phyloP scores from a whole-genome alignment of 2,888 invertebrate species.

The Tinea semifulvella region DNA sequence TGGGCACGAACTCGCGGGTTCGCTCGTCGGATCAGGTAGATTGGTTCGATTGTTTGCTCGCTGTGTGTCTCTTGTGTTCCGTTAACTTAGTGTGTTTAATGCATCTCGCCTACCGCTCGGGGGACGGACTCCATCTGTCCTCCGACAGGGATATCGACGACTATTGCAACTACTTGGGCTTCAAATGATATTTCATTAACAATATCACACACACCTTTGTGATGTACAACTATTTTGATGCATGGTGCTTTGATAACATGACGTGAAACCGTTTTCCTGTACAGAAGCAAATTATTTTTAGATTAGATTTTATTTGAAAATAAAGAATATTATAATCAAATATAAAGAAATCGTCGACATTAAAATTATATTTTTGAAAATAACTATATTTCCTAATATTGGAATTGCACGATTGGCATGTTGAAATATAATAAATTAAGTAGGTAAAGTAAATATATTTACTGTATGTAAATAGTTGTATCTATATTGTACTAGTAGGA shows the following conservation, averaged over 20 bases:
- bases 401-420: conserved; percentile 4
- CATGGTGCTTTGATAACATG: conserved; percentile 13
- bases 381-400: no score
- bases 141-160: conserved; percentile 46
- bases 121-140: conserved; percentile 26
- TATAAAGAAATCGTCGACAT: no score
- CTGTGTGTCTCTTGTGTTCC: conserved; percentile 72
- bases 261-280: no score
- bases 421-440: conserved; percentile 10
- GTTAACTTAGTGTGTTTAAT: conserved; percentile 72
- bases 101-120: conserved; percentile 64
- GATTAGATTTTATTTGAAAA: no score
- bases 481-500: conserved; percentile 2
- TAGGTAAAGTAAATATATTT: neutral
- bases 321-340: no score
- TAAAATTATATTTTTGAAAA: no score
- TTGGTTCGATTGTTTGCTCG: conserved; percentile 76
- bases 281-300: no score
- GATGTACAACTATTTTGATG: conserved; percentile 2
- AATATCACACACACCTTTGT: conserved; percentile 2
- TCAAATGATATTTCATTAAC: conserved; percentile 27
- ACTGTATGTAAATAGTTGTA: neutral
- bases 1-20: conserved; percentile 67
- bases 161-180: conserved; percentile 35
- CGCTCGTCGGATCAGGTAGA: conserved; percentile 82